A percentile compares a stretch with the other conserved stretches of the same genome.
These are phyloP conservation scores for Odontothrips loti DNA, from an alignment of 2,888 invertebrate species.

Conservation along the genomic window DNA sequence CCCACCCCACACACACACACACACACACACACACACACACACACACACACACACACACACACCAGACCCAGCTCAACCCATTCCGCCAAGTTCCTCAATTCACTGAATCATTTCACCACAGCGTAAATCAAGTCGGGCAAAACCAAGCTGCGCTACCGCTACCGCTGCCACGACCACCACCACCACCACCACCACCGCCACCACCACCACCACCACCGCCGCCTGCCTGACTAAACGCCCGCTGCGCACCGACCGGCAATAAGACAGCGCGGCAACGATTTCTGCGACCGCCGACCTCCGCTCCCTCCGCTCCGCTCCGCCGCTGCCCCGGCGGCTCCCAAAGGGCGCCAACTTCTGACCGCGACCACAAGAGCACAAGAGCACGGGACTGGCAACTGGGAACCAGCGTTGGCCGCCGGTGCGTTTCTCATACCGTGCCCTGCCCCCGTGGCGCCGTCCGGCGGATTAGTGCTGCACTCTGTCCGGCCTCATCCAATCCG, in stretches of 20 bases:
- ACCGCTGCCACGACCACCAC: background rate
- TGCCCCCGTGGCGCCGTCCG: no score
- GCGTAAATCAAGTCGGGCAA: slow-evolving; percentile 10
- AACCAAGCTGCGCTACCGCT: background rate
- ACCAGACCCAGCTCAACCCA: background rate
- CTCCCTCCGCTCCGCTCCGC: background rate
- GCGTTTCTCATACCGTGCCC: no score
- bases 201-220: background rate
- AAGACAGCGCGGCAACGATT: no score
- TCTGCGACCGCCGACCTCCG: background rate
- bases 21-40: background rate
- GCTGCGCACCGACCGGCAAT: background rate
- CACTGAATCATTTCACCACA: slow-evolving; percentile 20
- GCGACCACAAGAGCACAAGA: no score
- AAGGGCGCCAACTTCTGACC: no score
- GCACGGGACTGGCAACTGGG: no score
- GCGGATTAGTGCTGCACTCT: no score
- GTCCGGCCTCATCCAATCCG: no score
- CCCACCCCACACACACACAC: background rate
- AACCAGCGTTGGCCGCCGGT: no score
- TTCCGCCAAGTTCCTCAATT: background rate
- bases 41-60: background rate
- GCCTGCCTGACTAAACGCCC: background rate
- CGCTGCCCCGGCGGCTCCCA: background rate
- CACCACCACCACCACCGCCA: background rate